Evolutionary conservation across 2,888 invertebrate species (phyloP), one percentile per base, ranked within the genome.

Genomic region (Aproaerema taeniolella): DNA sequence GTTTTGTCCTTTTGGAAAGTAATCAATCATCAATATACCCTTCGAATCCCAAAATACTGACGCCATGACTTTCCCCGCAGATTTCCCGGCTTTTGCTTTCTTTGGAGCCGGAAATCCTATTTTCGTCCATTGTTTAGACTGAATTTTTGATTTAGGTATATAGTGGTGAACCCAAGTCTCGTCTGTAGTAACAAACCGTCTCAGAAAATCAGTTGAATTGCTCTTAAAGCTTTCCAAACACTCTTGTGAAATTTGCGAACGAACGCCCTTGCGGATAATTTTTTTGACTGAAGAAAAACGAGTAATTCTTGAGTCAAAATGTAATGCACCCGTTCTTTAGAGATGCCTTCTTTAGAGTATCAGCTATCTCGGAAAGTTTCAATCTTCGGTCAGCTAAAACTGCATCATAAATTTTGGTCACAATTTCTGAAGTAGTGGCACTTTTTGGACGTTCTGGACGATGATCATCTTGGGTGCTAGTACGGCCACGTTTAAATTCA

Each of bases 31-130:
- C 8, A 31, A 2, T 2, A 31, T 14, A 3, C 39, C 39, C 20
- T 28, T 39, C 9, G 28, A 3, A 34, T 42, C 9, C 30, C 38
- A 38, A 26, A 33, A 30, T 25, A 33, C 32, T 15, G 32, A 32
- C 10, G 37, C 36, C 31, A 37, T 31, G 9, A 31, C 31, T 13
- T 31, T 38, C 13, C 26, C 15, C 3, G 26, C 38, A 2, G 38
- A 32, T 1, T 12, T 4, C 4, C 1, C 14, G 2, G 12, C 36
- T 14, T 28, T 26, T 10, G 24, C n/a, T 36, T 36, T 36, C 36
- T 16, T 17, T 20, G 20, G 20, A 20, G 20, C 20, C 20, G 20
- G 20, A 8, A 8, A 20, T 20, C 20, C 20, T 20, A 6, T 20
- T 20, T 20, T 8, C 20, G 20, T 20, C 20, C 20, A 20, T 20